A percentile compares a stretch with the other conserved stretches of the same genome.
Conservation (phyloP, 2,888 invertebrate species). For the Drepana falcataria region DNA sequence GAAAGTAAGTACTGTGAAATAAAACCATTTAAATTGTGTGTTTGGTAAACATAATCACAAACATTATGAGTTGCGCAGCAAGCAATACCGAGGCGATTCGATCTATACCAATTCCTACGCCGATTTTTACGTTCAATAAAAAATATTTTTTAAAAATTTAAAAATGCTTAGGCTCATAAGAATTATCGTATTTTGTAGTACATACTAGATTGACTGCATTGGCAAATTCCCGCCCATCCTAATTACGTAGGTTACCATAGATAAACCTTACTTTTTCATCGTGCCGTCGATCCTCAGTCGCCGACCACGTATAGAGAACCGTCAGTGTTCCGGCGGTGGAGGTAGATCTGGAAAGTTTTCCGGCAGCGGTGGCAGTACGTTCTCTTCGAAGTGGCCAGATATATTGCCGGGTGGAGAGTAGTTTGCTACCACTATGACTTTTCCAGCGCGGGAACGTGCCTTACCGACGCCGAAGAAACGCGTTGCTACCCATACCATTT, state of each 20-base stretch:
- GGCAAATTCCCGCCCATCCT: constrained; percentile 2
- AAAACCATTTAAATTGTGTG: too few species aligned
- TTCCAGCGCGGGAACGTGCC: constrained; percentile 86
- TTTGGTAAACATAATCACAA: too few species aligned
- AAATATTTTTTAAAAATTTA: too few species aligned
- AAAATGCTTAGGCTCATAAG: too few species aligned
- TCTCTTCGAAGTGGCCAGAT: constrained; percentile 85
- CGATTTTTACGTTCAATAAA: too few species aligned
- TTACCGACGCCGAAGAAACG: constrained; percentile 89
- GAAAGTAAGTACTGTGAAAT: too few species aligned
- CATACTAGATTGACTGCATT: not conserved
- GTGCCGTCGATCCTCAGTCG: constrained; percentile 62
- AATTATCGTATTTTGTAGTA: too few species aligned
- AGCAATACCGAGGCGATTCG: too few species aligned
- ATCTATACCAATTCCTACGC: too few species aligned
- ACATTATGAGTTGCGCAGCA: too few species aligned
- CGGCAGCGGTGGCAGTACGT: constrained; percentile 87
- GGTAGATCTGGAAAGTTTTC: constrained; percentile 74
- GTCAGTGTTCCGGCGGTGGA: constrained; percentile 60
- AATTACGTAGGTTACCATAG: constrained; percentile 15
- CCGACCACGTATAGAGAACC: constrained; percentile 66
- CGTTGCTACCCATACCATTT: constrained; percentile 89
- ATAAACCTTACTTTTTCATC: constrained; percentile 27
- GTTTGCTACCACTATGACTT: constrained; percentile 90
- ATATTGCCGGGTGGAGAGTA: constrained; percentile 90